Percentiles rank a stretch among this genome's conserved stretches.
Evolutionary conservation across 2,888 invertebrate genomes (phyloP).

Genomic region (Orchesella flavescens): DNA sequence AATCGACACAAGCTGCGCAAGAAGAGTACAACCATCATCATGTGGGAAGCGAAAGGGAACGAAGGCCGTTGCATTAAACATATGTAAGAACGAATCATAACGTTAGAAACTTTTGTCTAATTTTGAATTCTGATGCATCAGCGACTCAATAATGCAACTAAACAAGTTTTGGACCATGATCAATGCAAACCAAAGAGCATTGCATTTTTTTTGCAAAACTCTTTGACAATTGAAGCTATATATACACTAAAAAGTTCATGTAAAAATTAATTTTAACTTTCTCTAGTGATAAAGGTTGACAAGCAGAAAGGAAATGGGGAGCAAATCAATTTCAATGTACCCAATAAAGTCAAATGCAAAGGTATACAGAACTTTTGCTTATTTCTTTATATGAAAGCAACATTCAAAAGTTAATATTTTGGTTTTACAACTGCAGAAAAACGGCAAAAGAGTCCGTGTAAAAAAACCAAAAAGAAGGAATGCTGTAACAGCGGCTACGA

Average conservation of each 20-base stretch:
- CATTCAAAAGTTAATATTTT: background rate
- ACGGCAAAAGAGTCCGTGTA: background rate
- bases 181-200: too few relatives aligned
- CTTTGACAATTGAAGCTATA: too few relatives aligned
- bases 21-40: background rate
- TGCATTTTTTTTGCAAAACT: too few relatives aligned
- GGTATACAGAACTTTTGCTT: background rate
- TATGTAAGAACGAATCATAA: background rate
- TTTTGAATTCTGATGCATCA: background rate
- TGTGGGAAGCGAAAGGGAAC: background rate
- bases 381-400: too few relatives aligned
- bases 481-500: background rate
- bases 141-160: too few relatives aligned
- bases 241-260: too few relatives aligned
- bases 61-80: slow-evolving; percentile 17
- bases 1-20: background rate
- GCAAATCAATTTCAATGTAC: too few relatives aligned
- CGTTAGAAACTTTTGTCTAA: background rate
- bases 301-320: background rate
- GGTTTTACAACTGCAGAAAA: background rate
- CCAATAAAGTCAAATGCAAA: background rate
- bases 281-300: slow-evolving; percentile 14
- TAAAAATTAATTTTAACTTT: background rate
- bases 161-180: too few relatives aligned
- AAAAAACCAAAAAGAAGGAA: background rate